Conservation (phyloP, 2,113 vertebrate genomes). For the Corydoras maculifer region DNA sequence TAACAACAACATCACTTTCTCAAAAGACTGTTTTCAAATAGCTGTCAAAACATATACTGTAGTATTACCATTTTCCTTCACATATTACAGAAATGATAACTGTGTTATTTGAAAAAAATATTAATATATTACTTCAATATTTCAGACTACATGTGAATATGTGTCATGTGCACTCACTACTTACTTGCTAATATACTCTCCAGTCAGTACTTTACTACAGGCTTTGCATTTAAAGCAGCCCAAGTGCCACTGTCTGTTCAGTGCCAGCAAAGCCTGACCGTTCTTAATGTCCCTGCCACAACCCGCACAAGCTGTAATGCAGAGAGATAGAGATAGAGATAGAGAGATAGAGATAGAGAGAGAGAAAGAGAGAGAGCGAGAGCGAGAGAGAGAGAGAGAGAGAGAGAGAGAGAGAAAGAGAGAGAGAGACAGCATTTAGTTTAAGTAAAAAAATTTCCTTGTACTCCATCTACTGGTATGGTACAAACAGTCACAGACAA, state of each 20-base stretch:
- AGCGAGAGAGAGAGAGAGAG: no score
- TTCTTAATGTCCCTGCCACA: constrained; percentile 95
- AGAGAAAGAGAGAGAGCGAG: no score
- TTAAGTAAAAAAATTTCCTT: no score
- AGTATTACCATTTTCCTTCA: no score
- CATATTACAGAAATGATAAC: no score
- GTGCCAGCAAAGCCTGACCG: constrained; percentile 85
- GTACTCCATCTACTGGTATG: no score
- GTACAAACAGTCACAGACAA: no score
- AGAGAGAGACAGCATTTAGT: no score
- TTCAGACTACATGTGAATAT: neutral
- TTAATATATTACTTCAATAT: neutral
- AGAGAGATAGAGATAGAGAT: constrained; percentile 42
- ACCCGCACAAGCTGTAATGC: constrained; percentile 80
- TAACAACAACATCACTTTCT: no score
- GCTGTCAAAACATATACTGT: no score
- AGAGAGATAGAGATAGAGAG: constrained; percentile 3
- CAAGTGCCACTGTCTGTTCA: constrained; percentile 91
- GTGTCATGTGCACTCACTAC: constrained; percentile 28
- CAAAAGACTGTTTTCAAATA: no score
- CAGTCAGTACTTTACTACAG: constrained; percentile 83
- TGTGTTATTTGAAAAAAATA: neutral
- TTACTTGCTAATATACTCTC: constrained; percentile 98
- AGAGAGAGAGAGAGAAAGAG: no score
- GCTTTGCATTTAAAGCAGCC: constrained; percentile 94